These are phyloP conservation scores for Araneus ventricosus DNA, from an alignment of 1,140 invertebrate species.

Conservation along the genomic window DNA sequence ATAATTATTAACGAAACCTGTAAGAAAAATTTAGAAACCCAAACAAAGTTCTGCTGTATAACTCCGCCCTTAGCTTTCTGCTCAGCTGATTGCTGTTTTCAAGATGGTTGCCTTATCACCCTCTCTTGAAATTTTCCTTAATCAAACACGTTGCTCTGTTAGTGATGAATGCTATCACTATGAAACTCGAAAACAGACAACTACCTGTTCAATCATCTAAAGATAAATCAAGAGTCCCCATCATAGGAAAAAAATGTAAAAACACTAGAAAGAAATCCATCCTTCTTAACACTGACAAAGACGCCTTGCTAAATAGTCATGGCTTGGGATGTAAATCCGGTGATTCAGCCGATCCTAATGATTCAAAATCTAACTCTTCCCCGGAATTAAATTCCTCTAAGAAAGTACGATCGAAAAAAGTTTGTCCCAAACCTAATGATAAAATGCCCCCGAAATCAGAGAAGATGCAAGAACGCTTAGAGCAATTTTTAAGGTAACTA, in stretches of 20 bases:
- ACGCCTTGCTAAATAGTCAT: slow-evolving; percentile 70
- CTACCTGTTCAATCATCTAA: slow-evolving; percentile 22
- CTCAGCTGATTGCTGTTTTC: slow-evolving; percentile 74
- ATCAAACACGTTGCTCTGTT: slow-evolving; percentile 49
- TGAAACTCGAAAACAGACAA: slow-evolving; percentile 73
- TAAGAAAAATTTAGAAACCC: slow-evolving; percentile 47
- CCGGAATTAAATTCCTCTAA: slow-evolving; percentile 42
- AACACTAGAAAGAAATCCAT: slow-evolving; percentile 58
- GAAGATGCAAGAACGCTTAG: slow-evolving; percentile 62
- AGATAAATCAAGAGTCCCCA: slow-evolving; percentile 41
- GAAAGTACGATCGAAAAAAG: slow-evolving; percentile 65
- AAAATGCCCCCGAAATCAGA: slow-evolving; percentile 50
- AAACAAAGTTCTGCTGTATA: slow-evolving; percentile 63
- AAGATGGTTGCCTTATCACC: slow-evolving; percentile 71
- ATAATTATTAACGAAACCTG: background rate
- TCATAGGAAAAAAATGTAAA: slow-evolving; percentile 63
- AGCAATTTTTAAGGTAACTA: slow-evolving; percentile 66
- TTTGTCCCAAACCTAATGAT: slow-evolving; percentile 37
- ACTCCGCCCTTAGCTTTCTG: slow-evolving; percentile 67
- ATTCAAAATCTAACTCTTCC: slow-evolving; percentile 17
- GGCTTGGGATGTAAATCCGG: slow-evolving; percentile 71
- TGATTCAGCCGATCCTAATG: slow-evolving; percentile 23
- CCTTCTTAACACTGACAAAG: slow-evolving; percentile 67
- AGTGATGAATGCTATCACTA: slow-evolving; percentile 74
- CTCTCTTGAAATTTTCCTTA: slow-evolving; percentile 51